Evolutionary conservation across 1,140 invertebrate species (phyloP).

Genomic region (Pachypeltis micranthus): DNA sequence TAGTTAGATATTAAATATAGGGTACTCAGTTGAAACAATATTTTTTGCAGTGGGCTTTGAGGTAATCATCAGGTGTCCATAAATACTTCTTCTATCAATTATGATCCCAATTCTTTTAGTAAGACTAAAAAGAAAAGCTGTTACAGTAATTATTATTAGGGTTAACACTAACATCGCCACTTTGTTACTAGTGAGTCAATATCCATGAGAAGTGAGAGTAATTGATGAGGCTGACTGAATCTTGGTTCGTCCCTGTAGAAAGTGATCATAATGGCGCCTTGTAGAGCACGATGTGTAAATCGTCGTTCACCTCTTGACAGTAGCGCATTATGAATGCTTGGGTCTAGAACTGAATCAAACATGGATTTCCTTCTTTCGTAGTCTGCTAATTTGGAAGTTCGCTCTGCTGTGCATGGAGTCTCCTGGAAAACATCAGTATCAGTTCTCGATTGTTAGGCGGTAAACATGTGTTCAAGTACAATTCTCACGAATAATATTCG

Average conservation of each 20-base stretch:
- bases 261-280: conserved; percentile 95
- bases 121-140: too few species aligned
- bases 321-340: conserved; percentile 64
- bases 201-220: conserved; percentile 88
- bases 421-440: too few species aligned
- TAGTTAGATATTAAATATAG: too few species aligned
- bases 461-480: too few species aligned
- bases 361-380: conserved; percentile 61
- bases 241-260: conserved; percentile 91
- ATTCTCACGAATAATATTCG: too few species aligned
- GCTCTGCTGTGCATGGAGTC: conserved; percentile 43
- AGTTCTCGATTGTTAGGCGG: too few species aligned
- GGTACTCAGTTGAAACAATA: too few species aligned
- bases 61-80: too few species aligned
- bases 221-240: conserved; percentile 93
- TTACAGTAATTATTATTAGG: neutral
- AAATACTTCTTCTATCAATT: too few species aligned
- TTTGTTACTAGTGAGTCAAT: conserved; percentile 98
- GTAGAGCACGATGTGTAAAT: conserved; percentile 79
- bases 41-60: too few species aligned
- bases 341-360: conserved; percentile 82
- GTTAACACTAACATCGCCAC: conserved; percentile 82
- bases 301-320: conserved; percentile 74
- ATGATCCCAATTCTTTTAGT: too few species aligned
- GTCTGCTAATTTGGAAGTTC: conserved; percentile 52